A percentile compares a stretch with the other conserved stretches of the same genome.
Conservation (phyloP, 1,140 invertebrate species). For the Drosophila bifasciata region DNA sequence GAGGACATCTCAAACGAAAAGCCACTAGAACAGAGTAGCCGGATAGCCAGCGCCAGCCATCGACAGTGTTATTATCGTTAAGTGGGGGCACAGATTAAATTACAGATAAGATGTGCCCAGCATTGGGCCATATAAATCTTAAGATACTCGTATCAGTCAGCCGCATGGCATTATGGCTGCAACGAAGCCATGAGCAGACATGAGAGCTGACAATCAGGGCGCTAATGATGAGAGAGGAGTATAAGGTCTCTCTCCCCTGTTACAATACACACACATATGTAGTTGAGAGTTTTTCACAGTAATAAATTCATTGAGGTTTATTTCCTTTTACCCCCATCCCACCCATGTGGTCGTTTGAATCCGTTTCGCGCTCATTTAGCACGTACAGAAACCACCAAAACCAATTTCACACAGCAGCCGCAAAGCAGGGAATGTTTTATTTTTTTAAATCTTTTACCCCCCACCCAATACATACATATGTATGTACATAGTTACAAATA, state of each 20-base stretch:
- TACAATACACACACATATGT: not conserved
- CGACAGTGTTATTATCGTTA: conserved; percentile 64
- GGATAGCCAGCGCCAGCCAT: conserved; percentile 37
- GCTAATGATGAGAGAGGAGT: not conserved
- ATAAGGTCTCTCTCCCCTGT: not conserved
- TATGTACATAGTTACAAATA: not conserved
- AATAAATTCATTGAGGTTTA: conserved; percentile 21
- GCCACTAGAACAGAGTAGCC: conserved; percentile 18
- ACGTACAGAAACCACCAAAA: conserved; percentile 63
- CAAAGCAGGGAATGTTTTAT: conserved; percentile 62
- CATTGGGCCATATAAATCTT: conserved; percentile 69
- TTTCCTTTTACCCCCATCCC: not conserved
- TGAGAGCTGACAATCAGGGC: conserved; percentile 29
- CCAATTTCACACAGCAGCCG: conserved; percentile 54
- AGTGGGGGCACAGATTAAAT: conserved; percentile 59
- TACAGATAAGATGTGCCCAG: conserved; percentile 63
- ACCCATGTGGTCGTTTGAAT: conserved; percentile 39
- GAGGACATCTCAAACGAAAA: conserved; percentile 46
- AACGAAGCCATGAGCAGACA: conserved; percentile 10
- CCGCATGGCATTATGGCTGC: conserved; percentile 18
- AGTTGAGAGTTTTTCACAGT: conserved; percentile 5
- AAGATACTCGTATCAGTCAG: conserved; percentile 59
- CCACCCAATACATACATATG: not conserved
- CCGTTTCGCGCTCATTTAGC: conserved; percentile 60
- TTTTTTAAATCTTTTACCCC: conserved; percentile 4